phyloP scores from a whole-genome alignment of 2,797 vertebrate species.

The Rhinatrema bivittatum region DNA sequence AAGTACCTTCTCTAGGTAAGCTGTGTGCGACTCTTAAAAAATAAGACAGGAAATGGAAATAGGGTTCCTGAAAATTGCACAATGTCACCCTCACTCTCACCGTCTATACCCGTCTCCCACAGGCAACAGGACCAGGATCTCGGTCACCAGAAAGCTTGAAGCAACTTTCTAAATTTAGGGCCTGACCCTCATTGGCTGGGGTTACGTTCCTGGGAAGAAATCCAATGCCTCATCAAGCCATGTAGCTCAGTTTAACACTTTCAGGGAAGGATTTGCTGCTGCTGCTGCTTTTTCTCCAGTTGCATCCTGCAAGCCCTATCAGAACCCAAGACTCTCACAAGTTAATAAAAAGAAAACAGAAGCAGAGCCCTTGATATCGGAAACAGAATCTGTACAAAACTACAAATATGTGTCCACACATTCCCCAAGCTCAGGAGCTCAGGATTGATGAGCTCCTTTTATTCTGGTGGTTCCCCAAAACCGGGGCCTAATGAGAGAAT shows the following conservation, averaged over 20 bases:
- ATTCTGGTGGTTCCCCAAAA: too few relatives aligned
- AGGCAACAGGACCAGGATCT: constrained; percentile 43
- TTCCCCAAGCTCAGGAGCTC: too few relatives aligned
- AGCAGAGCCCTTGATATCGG: too few relatives aligned
- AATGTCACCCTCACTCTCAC: constrained; percentile 8
- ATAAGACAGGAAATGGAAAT: background rate
- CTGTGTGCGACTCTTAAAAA: background rate
- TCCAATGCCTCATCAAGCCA: constrained; percentile 28
- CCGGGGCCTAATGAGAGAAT: too few relatives aligned
- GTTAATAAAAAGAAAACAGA: too few relatives aligned
- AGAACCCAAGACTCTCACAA: too few relatives aligned
- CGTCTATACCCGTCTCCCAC: background rate
- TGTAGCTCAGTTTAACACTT: constrained; percentile 42
- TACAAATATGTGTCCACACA: too few relatives aligned
- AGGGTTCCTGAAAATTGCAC: background rate
- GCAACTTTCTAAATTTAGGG: constrained; percentile 63
- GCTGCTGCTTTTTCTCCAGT: too few relatives aligned
- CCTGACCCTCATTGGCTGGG: constrained; percentile 39
- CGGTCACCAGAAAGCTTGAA: constrained; percentile 49
- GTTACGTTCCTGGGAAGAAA: constrained; percentile 37
- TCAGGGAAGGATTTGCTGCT: too few relatives aligned
- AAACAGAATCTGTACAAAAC: too few relatives aligned
- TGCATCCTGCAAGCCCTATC: too few relatives aligned
- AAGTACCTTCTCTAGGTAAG: background rate
- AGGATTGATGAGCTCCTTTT: too few relatives aligned